Evolutionary conservation across 2,797 vertebrate species (phyloP), one percentile per base, ranked within the genome.

Genomic region (Sphaeramia orbicularis): DNA sequence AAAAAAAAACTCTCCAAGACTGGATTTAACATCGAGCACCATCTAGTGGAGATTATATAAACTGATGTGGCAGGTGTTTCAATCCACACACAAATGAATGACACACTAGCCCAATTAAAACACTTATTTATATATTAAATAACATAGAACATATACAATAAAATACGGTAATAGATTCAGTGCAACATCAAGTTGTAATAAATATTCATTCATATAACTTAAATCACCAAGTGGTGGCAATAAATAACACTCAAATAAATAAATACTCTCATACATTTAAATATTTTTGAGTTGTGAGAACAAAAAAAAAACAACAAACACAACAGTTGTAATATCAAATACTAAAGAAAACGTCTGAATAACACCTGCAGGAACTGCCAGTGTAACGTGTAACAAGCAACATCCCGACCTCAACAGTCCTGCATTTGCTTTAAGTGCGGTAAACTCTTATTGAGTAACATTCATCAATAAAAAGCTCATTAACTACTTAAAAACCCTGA

Each of bases 201-300:
- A 89, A 91, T 90, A 91, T 59, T 19, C 16, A 78, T 71, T 71
- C 13, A 12, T 70, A 63, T 61, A 74, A 86, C 21, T 79, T 69
- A 85, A 76, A 80, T 57, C 7, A 71, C 44, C 51, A 74, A 48
- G 44, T 37, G 16, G 42, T 59, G 38, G 45, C 10, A 86, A 91
- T 91, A 92, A 90, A 90, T 90, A 88, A 83, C 55, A 76, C 32
- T 65, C 32, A 86, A 88, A 84, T 83, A 90, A 85, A 92, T 83
- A 86, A 21, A 68, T 16, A 16, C n/a, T n/a, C 8, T 58, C 2
- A 71, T 21, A 85, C 5, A 80, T 74, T 21, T 76, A 78, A 74
- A 86, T 76, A 75, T 15, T 9, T 63, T 71, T 18, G 38, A 58
- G 35, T 54, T 24, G 15, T 66, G 30, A 80, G 37, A 56, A 24